Evolutionary conservation across 2,888 invertebrate genomes (phyloP), one percentile per base, ranked within the genome.

Genomic region (Dioctria rufipes): DNA sequence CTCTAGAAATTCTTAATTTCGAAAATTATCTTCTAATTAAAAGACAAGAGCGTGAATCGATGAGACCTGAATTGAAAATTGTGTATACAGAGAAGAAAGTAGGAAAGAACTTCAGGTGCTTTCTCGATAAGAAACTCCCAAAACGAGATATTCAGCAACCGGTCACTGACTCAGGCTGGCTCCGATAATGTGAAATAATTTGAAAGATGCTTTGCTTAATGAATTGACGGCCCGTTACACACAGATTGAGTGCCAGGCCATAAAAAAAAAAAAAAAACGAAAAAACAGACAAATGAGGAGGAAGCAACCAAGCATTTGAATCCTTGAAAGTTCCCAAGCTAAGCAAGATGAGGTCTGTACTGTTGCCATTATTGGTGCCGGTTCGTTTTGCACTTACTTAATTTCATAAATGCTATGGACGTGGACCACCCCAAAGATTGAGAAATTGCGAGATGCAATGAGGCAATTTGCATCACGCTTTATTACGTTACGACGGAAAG

Each of bases 401-500:
- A 73, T 58, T 58, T 73, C 73, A 73, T 73, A n/a, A 61, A 61
- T 2, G 2, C 13, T 3, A 5, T 5, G 60, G 11, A 25, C 67
- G 49, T 49, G 69, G 73, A 73, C 73, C 73, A 42, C 73, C 73
- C 54, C 42, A 58, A 73, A 73, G 73, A 73, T 73, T 73, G 73
- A 73, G 73, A 73, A 51, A 73, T 73, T 73, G 73, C 60, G 73
- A 42, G 58, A 58, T 43, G 58, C 39, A 73, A 73, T 73, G 42
- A 58, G 73, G 51, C 73, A 73, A 73, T 73, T 73, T 73, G 73
- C 58, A 73, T 73, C 73, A n/a, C 66, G 61, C 42, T 65, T 81
- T 81, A 77, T 81, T 81, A 54, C 66, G 69, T 80, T 81, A 81
- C 61, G 77, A 80, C 81, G 81, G 81, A 81, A 81, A 75, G 69